Evolutionary conservation across 2,113 vertebrate genomes (phyloP), one percentile per base, ranked within the genome.

Genomic region (Seriola aureovittata): DNA sequence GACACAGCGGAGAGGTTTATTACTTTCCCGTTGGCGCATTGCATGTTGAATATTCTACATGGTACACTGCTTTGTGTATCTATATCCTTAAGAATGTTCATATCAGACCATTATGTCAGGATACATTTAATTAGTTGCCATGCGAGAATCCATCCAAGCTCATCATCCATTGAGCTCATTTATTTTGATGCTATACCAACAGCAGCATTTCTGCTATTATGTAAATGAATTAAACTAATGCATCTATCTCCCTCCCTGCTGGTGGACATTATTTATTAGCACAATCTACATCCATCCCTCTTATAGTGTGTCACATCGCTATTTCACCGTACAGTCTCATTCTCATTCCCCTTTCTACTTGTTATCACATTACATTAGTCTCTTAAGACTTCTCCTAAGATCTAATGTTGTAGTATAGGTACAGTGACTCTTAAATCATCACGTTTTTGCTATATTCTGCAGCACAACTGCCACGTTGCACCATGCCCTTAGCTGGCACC

Each of bases 141-240:
- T 8, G 38, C 52, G 14, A 82, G 21, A 75, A 74, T 38, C 19
- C 46, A 44, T 23, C 14, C 8, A 19, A 62, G 13, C 32, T 42
- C 40, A 42, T 42, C 9, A 42, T 46, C 46, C 14, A 13, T 16
- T 48, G 29, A 32, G 17, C 71, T 81, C 9, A 81, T 90, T 77
- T 59, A 34, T 57, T 73, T 54, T 60, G 44, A 79, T 77, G 57
- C 66, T 44, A 36, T 21, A 79, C 66, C 69, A 80, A 57, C 10
- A 2, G 23, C 68, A 19, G 50, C 57, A 40, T 71, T 40, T 40
- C 19, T 62, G 54, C 54, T 65, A 42, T 89, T 57, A 63, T 21
- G 46, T 67, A 89, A 88, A 71, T 88, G 71, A 67, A 89, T 89
- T 80, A 88, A 87, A 84, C 44, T 84, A 85, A 91, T 87, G 73